phyloP scores from a whole-genome alignment of 30 jellyfish, hydroid and myxozoan genomes.

The Chrysaora quinquecirrha region DNA sequence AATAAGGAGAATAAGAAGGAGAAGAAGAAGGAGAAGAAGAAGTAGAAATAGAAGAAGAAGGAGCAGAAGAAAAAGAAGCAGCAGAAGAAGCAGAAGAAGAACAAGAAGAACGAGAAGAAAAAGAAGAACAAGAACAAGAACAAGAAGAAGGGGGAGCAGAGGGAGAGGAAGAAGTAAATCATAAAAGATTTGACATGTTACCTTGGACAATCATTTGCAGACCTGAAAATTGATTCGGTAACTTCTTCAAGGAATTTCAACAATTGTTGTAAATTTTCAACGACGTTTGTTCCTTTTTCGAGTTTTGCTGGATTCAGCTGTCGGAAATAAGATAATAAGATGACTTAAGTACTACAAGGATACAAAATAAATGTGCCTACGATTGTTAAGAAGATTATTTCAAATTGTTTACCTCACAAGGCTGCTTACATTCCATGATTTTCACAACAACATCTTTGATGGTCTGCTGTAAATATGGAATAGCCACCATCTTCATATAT shows the following conservation, averaged over 20 bases:
- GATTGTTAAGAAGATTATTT: too few relatives aligned
- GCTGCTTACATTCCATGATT: constrained; percentile 91
- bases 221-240: constrained; percentile 84
- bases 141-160: too few relatives aligned
- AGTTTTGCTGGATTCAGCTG: constrained; percentile 92
- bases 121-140: too few relatives aligned
- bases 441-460: constrained; percentile 80
- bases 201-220: constrained; percentile 92
- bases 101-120: too few relatives aligned
- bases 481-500: constrained; percentile 98
- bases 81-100: too few relatives aligned
- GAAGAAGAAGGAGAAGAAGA: too few relatives aligned
- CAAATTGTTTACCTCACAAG: constrained; percentile 98
- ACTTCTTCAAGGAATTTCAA: constrained; percentile 84
- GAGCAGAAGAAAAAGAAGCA: too few relatives aligned
- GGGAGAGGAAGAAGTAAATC: too few relatives aligned
- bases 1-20: too few relatives aligned
- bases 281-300: constrained; percentile 94
- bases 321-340: neutral
- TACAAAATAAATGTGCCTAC: too few relatives aligned
- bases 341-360: neutral
- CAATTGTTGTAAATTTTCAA: constrained; percentile 88
- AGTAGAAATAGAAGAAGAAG: too few relatives aligned
- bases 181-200: too few relatives aligned
- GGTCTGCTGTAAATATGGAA: constrained; percentile 87